Evolutionary conservation across 2,113 vertebrate genomes (phyloP).

Genomic region (Naja naja): DNA sequence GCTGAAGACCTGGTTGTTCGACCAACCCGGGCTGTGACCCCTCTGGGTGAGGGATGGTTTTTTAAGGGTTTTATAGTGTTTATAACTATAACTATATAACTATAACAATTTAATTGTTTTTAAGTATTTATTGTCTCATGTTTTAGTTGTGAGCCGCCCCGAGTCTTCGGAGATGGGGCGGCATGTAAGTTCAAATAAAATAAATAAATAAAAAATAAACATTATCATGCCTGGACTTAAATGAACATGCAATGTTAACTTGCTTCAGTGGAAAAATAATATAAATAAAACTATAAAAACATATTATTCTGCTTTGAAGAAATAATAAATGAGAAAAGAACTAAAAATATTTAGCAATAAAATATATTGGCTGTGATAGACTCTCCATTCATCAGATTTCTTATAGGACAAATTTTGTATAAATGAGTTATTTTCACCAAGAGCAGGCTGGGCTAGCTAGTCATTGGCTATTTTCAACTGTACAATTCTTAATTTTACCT

Average conservation of each 20-base stretch:
- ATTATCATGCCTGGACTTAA: background rate
- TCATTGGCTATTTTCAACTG: background rate
- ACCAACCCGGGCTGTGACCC: no score
- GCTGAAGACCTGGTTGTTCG: no score
- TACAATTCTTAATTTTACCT: background rate
- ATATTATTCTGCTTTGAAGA: background rate
- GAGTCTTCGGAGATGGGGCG: no score
- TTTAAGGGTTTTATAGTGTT: no score
- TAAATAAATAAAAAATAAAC: no score
- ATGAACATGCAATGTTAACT: background rate
- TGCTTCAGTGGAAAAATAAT: background rate
- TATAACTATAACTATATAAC: no score
- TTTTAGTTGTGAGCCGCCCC: no score
- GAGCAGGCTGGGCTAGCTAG: background rate
- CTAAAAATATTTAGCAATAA: background rate
- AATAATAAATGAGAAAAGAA: background rate
- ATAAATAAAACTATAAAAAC: background rate
- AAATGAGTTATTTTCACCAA: background rate
- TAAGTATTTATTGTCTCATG: no score
- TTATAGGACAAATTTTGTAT: background rate
- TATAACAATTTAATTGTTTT: no score
- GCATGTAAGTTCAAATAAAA: no score
- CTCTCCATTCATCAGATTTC: background rate
- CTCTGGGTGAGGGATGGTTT: no score
- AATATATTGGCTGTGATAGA: background rate